Evolutionary conservation across 1,140 invertebrate species (phyloP).

Genomic region (Lepidurus couesii): DNA sequence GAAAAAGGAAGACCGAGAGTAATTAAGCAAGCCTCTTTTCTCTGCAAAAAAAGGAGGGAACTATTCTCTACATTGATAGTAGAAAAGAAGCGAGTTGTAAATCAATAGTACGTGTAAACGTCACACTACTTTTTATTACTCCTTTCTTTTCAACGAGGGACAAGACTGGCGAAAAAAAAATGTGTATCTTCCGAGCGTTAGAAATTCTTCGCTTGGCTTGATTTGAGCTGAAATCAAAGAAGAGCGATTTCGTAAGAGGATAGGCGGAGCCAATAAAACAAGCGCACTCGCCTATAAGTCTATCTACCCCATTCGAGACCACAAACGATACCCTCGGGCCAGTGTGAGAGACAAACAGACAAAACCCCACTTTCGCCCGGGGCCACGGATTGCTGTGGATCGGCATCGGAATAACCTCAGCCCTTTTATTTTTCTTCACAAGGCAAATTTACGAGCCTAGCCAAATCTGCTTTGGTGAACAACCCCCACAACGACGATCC

Average conservation of each 20-base stretch:
- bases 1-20: no score
- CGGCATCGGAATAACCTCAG: background rate
- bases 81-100: no score
- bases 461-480: conserved; percentile 19
- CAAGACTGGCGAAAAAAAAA: no score
- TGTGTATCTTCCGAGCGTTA: background rate
- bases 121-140: no score
- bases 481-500: background rate
- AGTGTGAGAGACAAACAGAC: background rate
- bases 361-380: background rate
- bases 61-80: no score
- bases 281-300: background rate
- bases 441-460: conserved; percentile 5
- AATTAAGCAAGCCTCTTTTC: no score
- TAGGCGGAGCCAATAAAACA: background rate
- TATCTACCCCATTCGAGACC: background rate
- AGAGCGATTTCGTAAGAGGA: background rate
- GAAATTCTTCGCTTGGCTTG: background rate
- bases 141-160: no score
- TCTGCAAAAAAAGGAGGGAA: no score
- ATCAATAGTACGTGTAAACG: no score
- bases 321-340: background rate
- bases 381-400: background rate
- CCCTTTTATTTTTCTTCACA: conserved; percentile 3
- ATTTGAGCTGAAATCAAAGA: background rate